phyloP scores from a whole-genome alignment of 2,797 vertebrate genomes.

The Sternarchorhynchus goeldii region DNA sequence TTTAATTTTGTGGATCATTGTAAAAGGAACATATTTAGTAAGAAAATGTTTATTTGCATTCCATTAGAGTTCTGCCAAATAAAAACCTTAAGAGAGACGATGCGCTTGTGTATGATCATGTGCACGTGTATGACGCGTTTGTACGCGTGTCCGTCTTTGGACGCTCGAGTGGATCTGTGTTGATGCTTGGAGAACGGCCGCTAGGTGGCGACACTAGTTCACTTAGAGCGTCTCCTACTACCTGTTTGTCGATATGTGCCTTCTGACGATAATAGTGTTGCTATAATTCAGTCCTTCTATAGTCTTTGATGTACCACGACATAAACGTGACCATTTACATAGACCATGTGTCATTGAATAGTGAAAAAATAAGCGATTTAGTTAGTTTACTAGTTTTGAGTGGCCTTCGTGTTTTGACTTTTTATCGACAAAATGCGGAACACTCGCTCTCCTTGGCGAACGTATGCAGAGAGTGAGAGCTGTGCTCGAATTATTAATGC shows the following conservation, averaged over 20 bases:
- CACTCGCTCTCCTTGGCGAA: background rate
- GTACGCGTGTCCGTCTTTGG: too few species aligned
- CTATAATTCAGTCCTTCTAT: background rate
- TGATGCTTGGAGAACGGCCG: background rate
- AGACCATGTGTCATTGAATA: too few species aligned
- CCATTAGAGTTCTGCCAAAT: conserved; percentile 36
- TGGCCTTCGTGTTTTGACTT: too few species aligned
- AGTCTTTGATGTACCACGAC: too few species aligned
- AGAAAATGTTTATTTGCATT: background rate
- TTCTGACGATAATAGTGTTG: background rate
- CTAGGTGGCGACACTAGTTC: conserved; percentile 44
- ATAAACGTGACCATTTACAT: too few species aligned
- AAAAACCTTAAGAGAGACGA: background rate
- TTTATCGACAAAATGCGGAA: background rate
- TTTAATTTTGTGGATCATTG: conserved; percentile 16
- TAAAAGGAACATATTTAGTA: background rate
- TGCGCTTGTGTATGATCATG: background rate
- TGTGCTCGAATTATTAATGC: conserved; percentile 74
- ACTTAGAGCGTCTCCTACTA: conserved; percentile 17
- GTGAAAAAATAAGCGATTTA: too few species aligned
- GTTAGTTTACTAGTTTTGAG: too few species aligned
- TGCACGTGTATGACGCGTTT: background rate
- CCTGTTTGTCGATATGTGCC: conserved; percentile 43
- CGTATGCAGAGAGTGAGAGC: conserved; percentile 36
- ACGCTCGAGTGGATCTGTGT: too few species aligned